These are phyloP conservation scores for Ptychochromis oligacanthus DNA, from an alignment of 2,113 vertebrate genomes.

Conservation along the genomic window DNA sequence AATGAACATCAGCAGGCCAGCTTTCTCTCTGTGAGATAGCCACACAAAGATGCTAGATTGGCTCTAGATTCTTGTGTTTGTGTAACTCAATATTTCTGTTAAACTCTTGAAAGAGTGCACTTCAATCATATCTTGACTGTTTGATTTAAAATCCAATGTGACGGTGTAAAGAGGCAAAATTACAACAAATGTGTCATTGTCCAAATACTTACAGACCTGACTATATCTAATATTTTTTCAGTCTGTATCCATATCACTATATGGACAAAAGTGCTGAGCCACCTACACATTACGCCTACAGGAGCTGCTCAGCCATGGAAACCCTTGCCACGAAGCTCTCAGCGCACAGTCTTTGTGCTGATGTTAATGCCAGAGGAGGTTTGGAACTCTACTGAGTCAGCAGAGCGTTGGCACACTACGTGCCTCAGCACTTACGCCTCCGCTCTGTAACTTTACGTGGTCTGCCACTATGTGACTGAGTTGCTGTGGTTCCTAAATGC, in stretches of 20 bases:
- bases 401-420: not conserved
- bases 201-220: not conserved
- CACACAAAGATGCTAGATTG: not conserved
- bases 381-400: not conserved
- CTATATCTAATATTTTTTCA: not conserved
- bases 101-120: too few relatives aligned
- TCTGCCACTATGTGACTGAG: not conserved
- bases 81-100: not conserved
- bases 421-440: not conserved
- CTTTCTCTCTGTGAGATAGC: not conserved
- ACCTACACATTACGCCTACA: not conserved
- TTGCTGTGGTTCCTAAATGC: not conserved
- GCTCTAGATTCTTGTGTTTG: not conserved
- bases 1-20: not conserved
- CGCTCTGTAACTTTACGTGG: not conserved
- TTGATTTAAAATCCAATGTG: not conserved
- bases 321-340: not conserved
- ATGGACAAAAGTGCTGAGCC: not conserved
- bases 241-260: not conserved
- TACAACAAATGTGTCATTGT: not conserved
- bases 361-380: too few relatives aligned
- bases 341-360: not conserved
- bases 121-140: not conserved
- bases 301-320: not conserved
- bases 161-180: not conserved